A percentile compares a stretch with the other conserved stretches of the same genome.
Conservation (phyloP, 2,888 invertebrate genomes). For the Leucoma salicis region DNA sequence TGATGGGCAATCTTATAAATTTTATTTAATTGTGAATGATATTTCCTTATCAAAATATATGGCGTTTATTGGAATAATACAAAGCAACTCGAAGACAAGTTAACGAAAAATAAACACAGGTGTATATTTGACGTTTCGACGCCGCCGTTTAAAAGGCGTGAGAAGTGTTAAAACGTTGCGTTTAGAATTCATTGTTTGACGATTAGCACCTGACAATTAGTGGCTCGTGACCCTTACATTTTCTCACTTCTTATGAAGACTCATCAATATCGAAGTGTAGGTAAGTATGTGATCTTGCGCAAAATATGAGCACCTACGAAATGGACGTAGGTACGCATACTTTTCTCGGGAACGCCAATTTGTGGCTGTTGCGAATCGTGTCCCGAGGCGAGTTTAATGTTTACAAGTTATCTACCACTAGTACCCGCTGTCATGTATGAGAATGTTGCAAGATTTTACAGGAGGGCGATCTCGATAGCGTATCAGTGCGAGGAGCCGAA, state of each 20-base stretch:
- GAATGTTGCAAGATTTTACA: conserved; percentile 47
- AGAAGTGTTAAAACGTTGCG: conserved; percentile 53
- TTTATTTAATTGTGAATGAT: too few species aligned
- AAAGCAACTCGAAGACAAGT: conserved; percentile 31
- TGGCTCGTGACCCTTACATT: conserved; percentile 40
- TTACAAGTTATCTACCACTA: too few species aligned
- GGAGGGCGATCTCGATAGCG: conserved; percentile 50
- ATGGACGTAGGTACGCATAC: too few species aligned
- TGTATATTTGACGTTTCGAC: conserved; percentile 37
- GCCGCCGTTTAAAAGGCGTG: conserved; percentile 54
- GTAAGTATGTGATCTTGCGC: conserved; percentile 15
- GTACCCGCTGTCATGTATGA: conserved; percentile 40
- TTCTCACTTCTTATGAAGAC: conserved; percentile 15
- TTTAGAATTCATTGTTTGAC: conserved; percentile 43
- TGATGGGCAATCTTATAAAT: too few species aligned
- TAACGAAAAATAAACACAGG: conserved; percentile 63
- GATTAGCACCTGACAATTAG: conserved; percentile 51
- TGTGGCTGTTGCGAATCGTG: conserved; percentile 44
- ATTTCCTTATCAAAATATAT: conserved; percentile 13
- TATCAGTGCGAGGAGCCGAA: conserved; percentile 39
- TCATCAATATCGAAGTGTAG: conserved; percentile 2
- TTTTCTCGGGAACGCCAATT: conserved; percentile 30
- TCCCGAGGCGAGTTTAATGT: conserved; percentile 44
- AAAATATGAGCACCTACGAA: too few species aligned
- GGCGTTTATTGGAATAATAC: conserved; percentile 21